Evolutionary conservation across 1,140 invertebrate genomes (phyloP).

Genomic region (Diabrotica undecimpunctata): DNA sequence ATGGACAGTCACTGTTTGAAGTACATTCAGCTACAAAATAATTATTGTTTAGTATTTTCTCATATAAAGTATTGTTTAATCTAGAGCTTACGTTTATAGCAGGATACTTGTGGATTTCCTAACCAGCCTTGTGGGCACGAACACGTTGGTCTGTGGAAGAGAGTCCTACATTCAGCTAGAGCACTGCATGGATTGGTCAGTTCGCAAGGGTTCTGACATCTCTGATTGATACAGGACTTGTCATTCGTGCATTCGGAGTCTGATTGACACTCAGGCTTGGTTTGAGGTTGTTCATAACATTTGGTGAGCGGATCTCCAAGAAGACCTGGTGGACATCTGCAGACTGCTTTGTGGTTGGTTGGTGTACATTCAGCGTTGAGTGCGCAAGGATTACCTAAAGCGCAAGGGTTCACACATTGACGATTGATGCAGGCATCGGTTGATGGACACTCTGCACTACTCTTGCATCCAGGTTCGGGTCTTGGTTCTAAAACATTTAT

Average conservation of each 20-base stretch:
- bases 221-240: constrained; percentile 72
- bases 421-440: constrained; percentile 70
- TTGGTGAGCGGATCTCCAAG: constrained; percentile 77
- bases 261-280: constrained; percentile 62
- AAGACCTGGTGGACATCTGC: constrained; percentile 70
- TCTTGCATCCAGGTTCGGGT: constrained; percentile 61
- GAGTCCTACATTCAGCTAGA: constrained; percentile 71
- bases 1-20: constrained; percentile 77
- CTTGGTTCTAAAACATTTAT: constrained; percentile 32
- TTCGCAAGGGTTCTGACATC: constrained; percentile 75
- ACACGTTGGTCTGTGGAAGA: constrained; percentile 72
- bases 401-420: constrained; percentile 74
- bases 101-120: constrained; percentile 80
- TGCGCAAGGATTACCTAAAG: constrained; percentile 70
- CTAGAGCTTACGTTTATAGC: constrained; percentile 76
- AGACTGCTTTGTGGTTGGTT: constrained; percentile 69
- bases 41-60: background rate
- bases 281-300: constrained; percentile 51
- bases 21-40: constrained; percentile 72
- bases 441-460: constrained; percentile 66
- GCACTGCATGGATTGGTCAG: constrained; percentile 73
- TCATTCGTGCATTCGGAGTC: constrained; percentile 71
- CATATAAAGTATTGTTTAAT: background rate
- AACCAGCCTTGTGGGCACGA: constrained; percentile 78
- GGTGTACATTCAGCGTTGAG: constrained; percentile 74